Percentiles rank a stretch among this genome's conserved stretches.
phyloP scores from a whole-genome alignment of 37 sponge, comb jelly and placozoan species.

The Bolinopsis microptera region DNA sequence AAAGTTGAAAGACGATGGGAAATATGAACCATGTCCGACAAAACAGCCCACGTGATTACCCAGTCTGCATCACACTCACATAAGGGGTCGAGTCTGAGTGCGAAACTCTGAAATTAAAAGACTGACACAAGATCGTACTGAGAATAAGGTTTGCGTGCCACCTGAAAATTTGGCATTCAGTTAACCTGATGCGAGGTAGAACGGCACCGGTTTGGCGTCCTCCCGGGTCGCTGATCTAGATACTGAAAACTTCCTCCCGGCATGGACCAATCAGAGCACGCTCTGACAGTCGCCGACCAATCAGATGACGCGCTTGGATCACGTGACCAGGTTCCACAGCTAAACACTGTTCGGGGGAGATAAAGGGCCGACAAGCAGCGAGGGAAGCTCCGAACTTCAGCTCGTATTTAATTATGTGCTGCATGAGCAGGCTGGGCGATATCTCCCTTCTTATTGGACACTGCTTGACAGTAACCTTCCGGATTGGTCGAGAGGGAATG shows the following conservation, averaged over 20 bases:
- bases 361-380: background rate
- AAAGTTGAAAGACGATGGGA: too few relatives aligned
- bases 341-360: background rate
- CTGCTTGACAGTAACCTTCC: background rate
- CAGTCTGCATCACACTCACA: too few relatives aligned
- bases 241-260: background rate
- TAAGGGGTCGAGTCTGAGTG: too few relatives aligned
- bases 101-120: too few relatives aligned
- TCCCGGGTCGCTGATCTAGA: background rate
- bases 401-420: slow-evolving; percentile 42
- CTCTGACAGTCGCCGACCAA: background rate
- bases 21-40: too few relatives aligned
- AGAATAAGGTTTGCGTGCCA: too few relatives aligned
- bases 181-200: too few relatives aligned
- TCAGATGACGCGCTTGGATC: background rate
- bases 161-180: too few relatives aligned
- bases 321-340: background rate
- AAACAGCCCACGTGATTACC: too few relatives aligned
- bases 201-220: background rate
- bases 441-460: background rate
- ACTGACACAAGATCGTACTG: too few relatives aligned
- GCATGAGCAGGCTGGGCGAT: background rate
- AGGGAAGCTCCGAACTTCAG: background rate
- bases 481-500: background rate
- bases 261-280: background rate